Conservation (phyloP, 2,888 invertebrate genomes). For the Trachelus tabidus region DNA sequence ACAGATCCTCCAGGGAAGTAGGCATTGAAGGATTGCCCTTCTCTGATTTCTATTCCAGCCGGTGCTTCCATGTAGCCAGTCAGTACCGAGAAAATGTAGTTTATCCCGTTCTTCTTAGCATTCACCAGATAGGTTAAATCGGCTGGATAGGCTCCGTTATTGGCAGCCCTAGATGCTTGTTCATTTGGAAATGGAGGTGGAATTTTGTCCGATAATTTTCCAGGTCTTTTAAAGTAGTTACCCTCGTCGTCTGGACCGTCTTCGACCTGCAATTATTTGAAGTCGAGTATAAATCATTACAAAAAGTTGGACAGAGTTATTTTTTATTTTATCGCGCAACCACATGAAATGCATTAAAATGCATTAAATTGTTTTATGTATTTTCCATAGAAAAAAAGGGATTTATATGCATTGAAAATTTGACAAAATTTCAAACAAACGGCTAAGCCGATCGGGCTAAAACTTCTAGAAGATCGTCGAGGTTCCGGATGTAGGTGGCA, state of each 20-base stretch:
- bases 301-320: neutral
- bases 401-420: neutral
- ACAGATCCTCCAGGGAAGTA: slow-evolving; percentile 98
- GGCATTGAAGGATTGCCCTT: slow-evolving; percentile 95
- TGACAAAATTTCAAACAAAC: neutral
- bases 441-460: neutral
- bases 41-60: slow-evolving; percentile 84
- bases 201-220: slow-evolving; percentile 90
- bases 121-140: slow-evolving; percentile 89
- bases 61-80: slow-evolving; percentile 95
- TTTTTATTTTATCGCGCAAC: neutral
- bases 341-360: neutral
- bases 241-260: slow-evolving; percentile 91
- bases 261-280: slow-evolving; percentile 69
- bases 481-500: no score
- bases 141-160: slow-evolving; percentile 95
- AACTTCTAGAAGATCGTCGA: no score
- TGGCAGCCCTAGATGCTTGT: slow-evolving; percentile 94
- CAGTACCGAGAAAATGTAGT: slow-evolving; percentile 93
- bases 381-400: neutral
- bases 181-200: slow-evolving; percentile 95
- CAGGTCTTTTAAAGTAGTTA: slow-evolving; percentile 89
- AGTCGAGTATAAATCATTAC: neutral
- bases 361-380: neutral
- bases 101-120: slow-evolving; percentile 89